A percentile compares a stretch with the other conserved stretches of the same genome.
phyloP scores from a whole-genome alignment of 2,888 invertebrate species.

The Lasius fuliginosus region DNA sequence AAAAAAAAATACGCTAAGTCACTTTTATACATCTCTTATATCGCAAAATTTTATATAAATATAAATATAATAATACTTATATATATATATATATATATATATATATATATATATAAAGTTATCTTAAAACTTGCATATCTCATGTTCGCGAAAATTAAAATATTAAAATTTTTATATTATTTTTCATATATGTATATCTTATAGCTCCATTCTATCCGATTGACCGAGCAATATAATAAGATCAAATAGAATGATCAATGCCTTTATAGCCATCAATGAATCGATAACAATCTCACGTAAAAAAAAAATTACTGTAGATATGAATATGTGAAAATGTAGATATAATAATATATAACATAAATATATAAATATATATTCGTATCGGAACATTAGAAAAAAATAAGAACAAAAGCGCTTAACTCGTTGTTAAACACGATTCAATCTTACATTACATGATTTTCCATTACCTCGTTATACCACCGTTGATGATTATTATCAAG shows the following conservation, averaged over 20 bases:
- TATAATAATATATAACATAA: no score
- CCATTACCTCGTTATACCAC: background rate
- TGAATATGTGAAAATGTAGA: no score
- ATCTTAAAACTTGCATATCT: background rate
- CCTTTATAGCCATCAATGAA: background rate
- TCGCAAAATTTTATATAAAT: background rate
- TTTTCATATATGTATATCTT: background rate
- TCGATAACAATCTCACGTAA: background rate
- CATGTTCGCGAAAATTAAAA: background rate
- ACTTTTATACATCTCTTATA: background rate
- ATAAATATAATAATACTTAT: conserved; percentile 10
- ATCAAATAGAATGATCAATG: background rate
- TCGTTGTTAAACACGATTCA: background rate
- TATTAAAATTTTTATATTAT: background rate
- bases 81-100: no score
- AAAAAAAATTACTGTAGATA: background rate
- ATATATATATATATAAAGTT: no score
- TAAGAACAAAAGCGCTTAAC: background rate
- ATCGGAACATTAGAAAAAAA: background rate
- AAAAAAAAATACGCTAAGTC: background rate
- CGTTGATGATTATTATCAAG: background rate
- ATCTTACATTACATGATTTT: background rate
- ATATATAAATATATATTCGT: background rate
- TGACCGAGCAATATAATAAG: no score
- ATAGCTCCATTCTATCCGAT: background rate